Percentiles rank a stretch among this genome's conserved stretches.
phyloP scores from a whole-genome alignment of 2,888 invertebrate genomes.

The Drosophila bunnanda region DNA sequence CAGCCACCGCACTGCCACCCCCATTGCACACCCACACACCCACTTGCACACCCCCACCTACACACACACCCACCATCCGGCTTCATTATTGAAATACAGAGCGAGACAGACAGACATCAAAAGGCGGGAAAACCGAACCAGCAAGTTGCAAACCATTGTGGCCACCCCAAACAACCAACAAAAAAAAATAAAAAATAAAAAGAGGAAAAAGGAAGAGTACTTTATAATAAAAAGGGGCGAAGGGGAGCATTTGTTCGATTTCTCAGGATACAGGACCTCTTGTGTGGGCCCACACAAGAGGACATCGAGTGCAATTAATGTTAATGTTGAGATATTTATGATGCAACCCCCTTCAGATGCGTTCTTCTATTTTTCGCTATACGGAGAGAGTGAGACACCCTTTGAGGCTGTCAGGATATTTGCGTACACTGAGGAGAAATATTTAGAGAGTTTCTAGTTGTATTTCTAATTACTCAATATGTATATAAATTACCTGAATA shows the following conservation, averaged over 20 bases:
- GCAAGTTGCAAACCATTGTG: conserved; percentile 69
- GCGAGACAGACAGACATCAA: conserved; percentile 55
- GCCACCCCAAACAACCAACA: conserved; percentile 44
- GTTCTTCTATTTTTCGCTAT: conserved; percentile 22
- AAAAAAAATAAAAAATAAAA: conserved; percentile 31
- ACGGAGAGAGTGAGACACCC: conserved; percentile 23
- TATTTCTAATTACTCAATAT: too few species aligned
- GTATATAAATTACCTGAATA: too few species aligned
- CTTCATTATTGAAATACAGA: conserved; percentile 76
- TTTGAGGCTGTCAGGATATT: conserved; percentile 26
- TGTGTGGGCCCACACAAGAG: conserved; percentile 82
- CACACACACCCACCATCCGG: conserved; percentile 35
- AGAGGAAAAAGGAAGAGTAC: conserved; percentile 14
- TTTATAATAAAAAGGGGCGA: conserved; percentile 6
- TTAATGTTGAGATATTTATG: conserved; percentile 83
- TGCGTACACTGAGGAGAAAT: conserved; percentile 18
- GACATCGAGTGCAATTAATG: conserved; percentile 84
- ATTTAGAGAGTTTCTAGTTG: too few species aligned
- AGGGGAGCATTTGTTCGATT: conserved; percentile 70
- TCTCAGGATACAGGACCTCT: conserved; percentile 71
- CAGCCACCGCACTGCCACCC: conserved; percentile 18
- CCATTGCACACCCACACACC: neutral
- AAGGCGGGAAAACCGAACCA: conserved; percentile 35
- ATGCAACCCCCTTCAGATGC: conserved; percentile 69
- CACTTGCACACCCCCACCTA: neutral